Conservation (phyloP, 2,888 invertebrate species). For the Phalera bucephala region DNA sequence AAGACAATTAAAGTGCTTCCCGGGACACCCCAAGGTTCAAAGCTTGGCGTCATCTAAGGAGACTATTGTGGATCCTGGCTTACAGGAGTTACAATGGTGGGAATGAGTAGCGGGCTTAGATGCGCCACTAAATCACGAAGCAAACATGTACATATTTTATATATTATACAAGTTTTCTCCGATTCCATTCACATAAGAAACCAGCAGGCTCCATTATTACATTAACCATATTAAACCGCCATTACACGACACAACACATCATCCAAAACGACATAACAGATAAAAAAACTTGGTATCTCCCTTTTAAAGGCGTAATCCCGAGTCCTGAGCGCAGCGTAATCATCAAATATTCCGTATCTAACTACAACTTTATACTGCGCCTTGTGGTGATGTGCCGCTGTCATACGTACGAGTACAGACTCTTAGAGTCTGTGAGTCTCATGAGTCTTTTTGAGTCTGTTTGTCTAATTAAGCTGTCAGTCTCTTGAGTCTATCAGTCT, state of each 20-base stretch:
- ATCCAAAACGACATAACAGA: constrained; percentile 37
- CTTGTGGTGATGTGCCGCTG: background rate
- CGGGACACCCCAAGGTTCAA: too few relatives aligned
- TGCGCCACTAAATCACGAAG: too few relatives aligned
- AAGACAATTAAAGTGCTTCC: too few relatives aligned
- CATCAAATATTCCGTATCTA: constrained; percentile 69
- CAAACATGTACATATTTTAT: background rate
- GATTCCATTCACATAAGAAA: constrained; percentile 2
- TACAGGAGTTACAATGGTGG: too few relatives aligned
- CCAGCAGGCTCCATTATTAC: constrained; percentile 24
- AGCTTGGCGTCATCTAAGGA: too few relatives aligned
- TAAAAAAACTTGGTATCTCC: constrained; percentile 40
- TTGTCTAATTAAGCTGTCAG: too few relatives aligned
- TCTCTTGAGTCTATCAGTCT: too few relatives aligned
- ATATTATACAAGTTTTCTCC: background rate
- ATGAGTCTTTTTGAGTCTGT: too few relatives aligned
- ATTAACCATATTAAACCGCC: constrained; percentile 46
- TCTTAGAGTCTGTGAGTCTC: too few relatives aligned
- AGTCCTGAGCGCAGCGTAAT: constrained; percentile 51
- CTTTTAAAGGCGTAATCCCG: constrained; percentile 60
- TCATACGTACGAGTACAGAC: too few relatives aligned
- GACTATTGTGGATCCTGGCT: too few relatives aligned
- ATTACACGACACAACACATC: constrained; percentile 39
- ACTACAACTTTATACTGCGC: constrained; percentile 67
- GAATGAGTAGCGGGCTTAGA: too few relatives aligned